phyloP scores from a whole-genome alignment of 2,797 vertebrate genomes.

The Onychomys arenicola region DNA sequence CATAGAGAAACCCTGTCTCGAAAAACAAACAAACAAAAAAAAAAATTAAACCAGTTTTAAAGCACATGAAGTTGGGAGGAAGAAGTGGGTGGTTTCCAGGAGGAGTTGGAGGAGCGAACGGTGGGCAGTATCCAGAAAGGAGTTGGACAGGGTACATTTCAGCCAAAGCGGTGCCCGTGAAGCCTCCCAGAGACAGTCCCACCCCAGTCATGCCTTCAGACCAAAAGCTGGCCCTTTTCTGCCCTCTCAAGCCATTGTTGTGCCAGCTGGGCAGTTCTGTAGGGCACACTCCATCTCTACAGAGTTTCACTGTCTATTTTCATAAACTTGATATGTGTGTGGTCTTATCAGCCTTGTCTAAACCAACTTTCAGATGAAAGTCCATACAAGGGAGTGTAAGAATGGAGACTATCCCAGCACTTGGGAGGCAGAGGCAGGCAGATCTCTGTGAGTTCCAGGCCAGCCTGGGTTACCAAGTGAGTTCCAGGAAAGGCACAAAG shows the following conservation, averaged over 20 bases:
- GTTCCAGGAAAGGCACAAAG: too few relatives aligned
- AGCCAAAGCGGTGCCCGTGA: neutral
- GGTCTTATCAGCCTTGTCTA: neutral
- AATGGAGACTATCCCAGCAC: neutral
- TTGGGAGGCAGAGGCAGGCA: too few relatives aligned
- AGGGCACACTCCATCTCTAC: neutral
- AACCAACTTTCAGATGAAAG: neutral
- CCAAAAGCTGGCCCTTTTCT: neutral
- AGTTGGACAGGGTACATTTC: neutral
- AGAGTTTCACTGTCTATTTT: neutral
- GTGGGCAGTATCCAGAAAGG: neutral
- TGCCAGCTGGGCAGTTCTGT: neutral
- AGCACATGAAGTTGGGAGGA: neutral
- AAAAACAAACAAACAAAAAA: too few relatives aligned
- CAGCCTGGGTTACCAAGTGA: too few relatives aligned
- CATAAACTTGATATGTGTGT: neutral
- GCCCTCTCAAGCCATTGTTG: neutral
- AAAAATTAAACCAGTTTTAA: neutral
- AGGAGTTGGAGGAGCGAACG: neutral
- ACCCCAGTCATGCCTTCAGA: neutral
- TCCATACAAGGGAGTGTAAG: neutral
- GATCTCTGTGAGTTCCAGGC: too few relatives aligned
- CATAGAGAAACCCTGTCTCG: too few relatives aligned
- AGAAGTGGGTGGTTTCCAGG: neutral
- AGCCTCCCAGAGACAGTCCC: neutral